phyloP scores from a whole-genome alignment of 2,113 vertebrate species.

The Oncorhynchus mykiss region DNA sequence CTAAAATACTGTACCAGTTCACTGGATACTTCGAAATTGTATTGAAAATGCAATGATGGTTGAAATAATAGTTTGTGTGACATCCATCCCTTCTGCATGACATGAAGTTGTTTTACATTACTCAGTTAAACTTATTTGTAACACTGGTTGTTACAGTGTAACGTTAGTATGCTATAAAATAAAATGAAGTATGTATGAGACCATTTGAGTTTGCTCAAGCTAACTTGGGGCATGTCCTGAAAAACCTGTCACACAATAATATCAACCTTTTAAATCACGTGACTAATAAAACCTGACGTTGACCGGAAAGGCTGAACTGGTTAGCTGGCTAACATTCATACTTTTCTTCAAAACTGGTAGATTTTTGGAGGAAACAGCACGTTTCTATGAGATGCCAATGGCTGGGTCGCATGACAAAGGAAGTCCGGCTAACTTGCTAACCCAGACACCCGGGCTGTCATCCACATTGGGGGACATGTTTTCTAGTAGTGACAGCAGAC shows the following conservation, averaged over 20 bases:
- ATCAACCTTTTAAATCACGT: constrained; percentile 28
- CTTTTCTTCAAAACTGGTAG: neutral
- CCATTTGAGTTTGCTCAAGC: constrained; percentile 12
- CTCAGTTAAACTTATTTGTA: neutral
- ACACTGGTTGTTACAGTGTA: neutral
- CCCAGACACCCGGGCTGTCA: constrained; percentile 42
- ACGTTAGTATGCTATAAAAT: no score
- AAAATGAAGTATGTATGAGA: constrained; percentile 15
- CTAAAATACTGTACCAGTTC: neutral
- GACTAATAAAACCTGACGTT: constrained; percentile 14
- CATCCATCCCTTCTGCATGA: no score
- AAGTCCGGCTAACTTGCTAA: constrained; percentile 45
- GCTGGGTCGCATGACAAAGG: constrained; percentile 52
- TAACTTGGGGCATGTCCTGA: constrained; percentile 44
- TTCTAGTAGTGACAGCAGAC: constrained; percentile 62
- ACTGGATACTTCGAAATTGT: neutral
- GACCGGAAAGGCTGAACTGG: neutral
- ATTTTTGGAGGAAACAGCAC: neutral
- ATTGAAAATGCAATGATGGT: no score
- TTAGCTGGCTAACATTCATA: neutral
- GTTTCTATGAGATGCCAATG: neutral
- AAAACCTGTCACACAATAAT: constrained; percentile 71
- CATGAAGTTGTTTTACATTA: neutral
- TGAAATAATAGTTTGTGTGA: no score
- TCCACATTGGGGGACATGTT: constrained; percentile 23